phyloP scores from a whole-genome alignment of 2,888 invertebrate genomes.

The Melanostoma scalare region DNA sequence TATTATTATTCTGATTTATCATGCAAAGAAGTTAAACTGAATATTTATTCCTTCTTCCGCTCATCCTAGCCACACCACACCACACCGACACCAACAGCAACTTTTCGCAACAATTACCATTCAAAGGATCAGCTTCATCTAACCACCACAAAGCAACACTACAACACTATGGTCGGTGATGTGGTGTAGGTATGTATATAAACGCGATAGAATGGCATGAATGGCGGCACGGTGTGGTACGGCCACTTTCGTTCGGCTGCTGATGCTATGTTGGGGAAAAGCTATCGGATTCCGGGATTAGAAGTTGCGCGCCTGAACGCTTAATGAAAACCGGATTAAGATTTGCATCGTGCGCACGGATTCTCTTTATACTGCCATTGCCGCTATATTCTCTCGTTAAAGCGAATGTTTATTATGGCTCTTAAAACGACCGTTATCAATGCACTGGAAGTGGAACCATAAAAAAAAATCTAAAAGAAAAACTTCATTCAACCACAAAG shows the following conservation, averaged over 20 bases:
- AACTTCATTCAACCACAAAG: constrained; percentile 37
- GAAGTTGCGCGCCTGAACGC: constrained; percentile 55
- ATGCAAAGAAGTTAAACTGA: constrained; percentile 62
- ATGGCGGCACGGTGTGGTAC: neutral
- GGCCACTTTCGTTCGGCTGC: neutral
- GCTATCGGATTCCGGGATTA: constrained; percentile 44
- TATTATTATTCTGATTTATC: constrained; percentile 60
- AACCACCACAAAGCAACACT: neutral
- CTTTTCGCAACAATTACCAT: constrained; percentile 56
- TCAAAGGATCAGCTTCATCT: constrained; percentile 37
- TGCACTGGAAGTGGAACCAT: constrained; percentile 23
- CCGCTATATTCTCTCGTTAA: constrained; percentile 47
- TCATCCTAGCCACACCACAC: neutral
- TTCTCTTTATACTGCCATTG: constrained; percentile 41
- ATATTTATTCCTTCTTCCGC: constrained; percentile 26
- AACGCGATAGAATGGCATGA: too few relatives aligned
- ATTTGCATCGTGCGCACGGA: constrained; percentile 51
- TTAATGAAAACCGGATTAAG: constrained; percentile 68
- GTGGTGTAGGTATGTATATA: too few relatives aligned
- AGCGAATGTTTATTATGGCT: constrained; percentile 52
- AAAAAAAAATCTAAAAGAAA: constrained; percentile 38
- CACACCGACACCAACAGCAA: neutral
- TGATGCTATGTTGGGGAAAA: neutral
- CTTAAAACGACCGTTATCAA: constrained; percentile 56
- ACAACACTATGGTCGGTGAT: neutral